Evolutionary conservation across 2,113 vertebrate genomes (phyloP).

Genomic region (Emydocephalus ijimae): DNA sequence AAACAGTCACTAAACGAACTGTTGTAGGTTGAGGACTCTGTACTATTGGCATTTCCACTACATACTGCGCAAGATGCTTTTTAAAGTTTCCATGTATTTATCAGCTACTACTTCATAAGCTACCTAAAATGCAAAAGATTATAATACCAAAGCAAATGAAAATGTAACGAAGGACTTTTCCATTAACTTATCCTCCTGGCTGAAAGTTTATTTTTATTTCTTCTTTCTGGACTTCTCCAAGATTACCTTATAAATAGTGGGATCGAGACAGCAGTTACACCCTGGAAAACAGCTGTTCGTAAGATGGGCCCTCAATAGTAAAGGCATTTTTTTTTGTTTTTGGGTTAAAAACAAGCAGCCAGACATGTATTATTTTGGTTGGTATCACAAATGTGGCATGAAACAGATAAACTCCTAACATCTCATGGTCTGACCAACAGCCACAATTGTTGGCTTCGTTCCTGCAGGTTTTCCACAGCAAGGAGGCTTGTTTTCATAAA

Average conservation of each 20-base stretch:
- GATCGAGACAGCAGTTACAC: not conserved
- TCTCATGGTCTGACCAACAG: not conserved
- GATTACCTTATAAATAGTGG: not conserved
- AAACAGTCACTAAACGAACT: too few species aligned
- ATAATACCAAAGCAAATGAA: not conserved
- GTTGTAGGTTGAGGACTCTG: too few species aligned
- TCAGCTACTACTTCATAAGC: not conserved
- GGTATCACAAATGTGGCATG: not conserved
- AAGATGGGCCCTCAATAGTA: not conserved
- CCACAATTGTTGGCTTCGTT: not conserved
- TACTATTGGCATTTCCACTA: not conserved
- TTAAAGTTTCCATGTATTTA: not conserved
- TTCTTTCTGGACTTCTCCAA: not conserved
- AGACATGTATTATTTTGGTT: not conserved
- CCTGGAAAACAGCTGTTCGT: not conserved
- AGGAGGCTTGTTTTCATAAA: not conserved
- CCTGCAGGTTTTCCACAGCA: not conserved
- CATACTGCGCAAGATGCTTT: not conserved
- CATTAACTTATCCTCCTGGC: conserved; percentile 10
- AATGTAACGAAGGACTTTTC: not conserved
- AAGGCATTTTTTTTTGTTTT: not conserved
- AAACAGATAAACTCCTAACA: not conserved
- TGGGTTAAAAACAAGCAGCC: not conserved
- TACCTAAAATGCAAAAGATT: not conserved
- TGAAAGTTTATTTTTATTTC: not conserved